Evolutionary conservation across 2,113 vertebrate genomes (phyloP).

Genomic region (Hymenochirus boettgeri): DNA sequence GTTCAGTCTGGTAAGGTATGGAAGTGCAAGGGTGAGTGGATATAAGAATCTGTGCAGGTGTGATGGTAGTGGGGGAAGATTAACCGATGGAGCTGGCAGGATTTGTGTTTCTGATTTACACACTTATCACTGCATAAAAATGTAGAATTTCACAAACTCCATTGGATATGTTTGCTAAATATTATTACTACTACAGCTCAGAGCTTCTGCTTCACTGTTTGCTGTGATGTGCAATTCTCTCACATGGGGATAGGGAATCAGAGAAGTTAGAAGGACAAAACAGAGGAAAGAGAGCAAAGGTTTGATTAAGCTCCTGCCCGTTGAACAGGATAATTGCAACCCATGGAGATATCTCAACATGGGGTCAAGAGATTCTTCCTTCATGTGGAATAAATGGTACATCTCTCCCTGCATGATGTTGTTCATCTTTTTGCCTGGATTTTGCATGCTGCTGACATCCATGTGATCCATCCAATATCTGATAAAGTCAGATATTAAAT

Average conservation of each 20-base stretch:
- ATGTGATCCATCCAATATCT: not conserved
- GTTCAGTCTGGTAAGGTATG: no score
- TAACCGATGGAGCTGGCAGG: no score
- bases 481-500: no score
- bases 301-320: conserved; percentile 12
- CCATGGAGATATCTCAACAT: conserved; percentile 18
- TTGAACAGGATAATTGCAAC: conserved; percentile 30
- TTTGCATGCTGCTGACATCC: conserved; percentile 3
- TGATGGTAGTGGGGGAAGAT: no score
- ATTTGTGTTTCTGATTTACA: no score
- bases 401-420: conserved; percentile 4
- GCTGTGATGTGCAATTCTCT: not conserved
- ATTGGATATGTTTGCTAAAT: no score
- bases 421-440: not conserved
- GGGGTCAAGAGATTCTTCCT: conserved; percentile 9
- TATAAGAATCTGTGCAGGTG: no score
- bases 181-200: no score
- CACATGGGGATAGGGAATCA: not conserved
- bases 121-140: no score
- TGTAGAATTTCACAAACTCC: no score
- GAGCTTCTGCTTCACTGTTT: not conserved
- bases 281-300: conserved; percentile 14
- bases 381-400: conserved; percentile 17
- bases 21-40: no score
- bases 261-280: not conserved